Percentiles rank a stretch among this genome's conserved stretches.
phyloP scores from a whole-genome alignment of 2,113 vertebrate species.

The Andinoacara biseriatus region DNA sequence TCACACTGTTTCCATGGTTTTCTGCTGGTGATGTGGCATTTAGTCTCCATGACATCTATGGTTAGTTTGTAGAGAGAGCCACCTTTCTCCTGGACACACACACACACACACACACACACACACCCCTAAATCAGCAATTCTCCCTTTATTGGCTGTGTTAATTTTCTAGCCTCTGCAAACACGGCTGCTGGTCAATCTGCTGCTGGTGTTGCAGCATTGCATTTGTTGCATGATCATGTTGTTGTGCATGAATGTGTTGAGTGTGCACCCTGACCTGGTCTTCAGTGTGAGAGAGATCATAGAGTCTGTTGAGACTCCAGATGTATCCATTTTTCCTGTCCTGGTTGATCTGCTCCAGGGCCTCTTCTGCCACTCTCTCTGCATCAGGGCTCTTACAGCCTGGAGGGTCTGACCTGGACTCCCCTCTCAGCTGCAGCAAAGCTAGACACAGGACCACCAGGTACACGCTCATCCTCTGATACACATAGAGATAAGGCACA shows the following conservation, averaged over 20 bases:
- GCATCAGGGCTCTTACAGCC: constrained; percentile 50
- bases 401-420: constrained; percentile 8
- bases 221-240: not conserved
- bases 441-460: constrained; percentile 55
- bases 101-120: no score
- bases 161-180: not conserved
- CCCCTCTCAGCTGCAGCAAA: constrained; percentile 47
- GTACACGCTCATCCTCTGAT: constrained; percentile 49
- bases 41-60: constrained; percentile 68
- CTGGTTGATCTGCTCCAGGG: constrained; percentile 67
- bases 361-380: constrained; percentile 55
- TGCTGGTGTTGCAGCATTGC: not conserved
- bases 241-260: not conserved
- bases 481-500: not conserved
- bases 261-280: constrained; percentile 30
- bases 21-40: constrained; percentile 62
- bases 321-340: constrained; percentile 60
- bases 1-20: constrained; percentile 71
- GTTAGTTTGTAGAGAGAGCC: constrained; percentile 48
- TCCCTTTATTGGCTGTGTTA: not conserved
- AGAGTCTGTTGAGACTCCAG: constrained; percentile 66
- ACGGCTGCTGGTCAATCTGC: not conserved
- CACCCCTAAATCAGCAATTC: not conserved
- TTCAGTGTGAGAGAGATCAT: constrained; percentile 47
- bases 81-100: constrained; percentile 30